A percentile compares a stretch with the other conserved stretches of the same genome.
phyloP scores from a whole-genome alignment of 2,113 vertebrate genomes.

The Miniopterus natalensis region DNA sequence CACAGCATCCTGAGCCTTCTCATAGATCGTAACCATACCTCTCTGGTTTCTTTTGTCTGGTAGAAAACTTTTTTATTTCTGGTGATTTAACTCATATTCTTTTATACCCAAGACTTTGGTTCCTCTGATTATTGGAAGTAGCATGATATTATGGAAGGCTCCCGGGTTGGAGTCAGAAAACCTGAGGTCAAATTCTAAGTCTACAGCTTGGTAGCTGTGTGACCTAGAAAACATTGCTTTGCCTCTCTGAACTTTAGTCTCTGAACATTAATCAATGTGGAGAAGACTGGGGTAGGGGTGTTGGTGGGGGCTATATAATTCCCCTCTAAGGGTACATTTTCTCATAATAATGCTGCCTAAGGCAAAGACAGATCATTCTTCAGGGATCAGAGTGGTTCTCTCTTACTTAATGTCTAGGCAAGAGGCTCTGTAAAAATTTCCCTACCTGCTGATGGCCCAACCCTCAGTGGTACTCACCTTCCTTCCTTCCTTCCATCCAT shows the following conservation, averaged over 20 bases:
- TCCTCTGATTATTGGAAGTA: neutral
- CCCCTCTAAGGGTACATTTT: neutral
- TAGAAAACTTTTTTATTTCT: conserved; percentile 13
- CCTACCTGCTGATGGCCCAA: neutral
- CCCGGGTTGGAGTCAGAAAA: neutral
- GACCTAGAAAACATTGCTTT: neutral
- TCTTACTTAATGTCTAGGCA: neutral
- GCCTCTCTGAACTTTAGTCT: neutral
- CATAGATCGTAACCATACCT: neutral
- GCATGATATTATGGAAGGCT: neutral
- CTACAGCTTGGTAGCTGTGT: neutral
- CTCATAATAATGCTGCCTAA: neutral
- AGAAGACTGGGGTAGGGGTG: neutral
- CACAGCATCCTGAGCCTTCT: neutral
- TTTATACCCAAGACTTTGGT: neutral
- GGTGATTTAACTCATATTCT: neutral
- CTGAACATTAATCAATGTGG: neutral
- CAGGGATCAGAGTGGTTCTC: neutral
- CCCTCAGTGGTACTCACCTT: fast-evolving
- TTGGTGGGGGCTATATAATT: neutral
- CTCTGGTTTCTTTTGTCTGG: neutral
- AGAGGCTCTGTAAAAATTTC: neutral
- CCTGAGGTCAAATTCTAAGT: neutral
- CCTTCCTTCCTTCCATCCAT: too few species aligned
- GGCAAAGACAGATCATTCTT: neutral